phyloP scores from a whole-genome alignment of 2,797 vertebrate species.

The Rhinichthys osculus region DNA sequence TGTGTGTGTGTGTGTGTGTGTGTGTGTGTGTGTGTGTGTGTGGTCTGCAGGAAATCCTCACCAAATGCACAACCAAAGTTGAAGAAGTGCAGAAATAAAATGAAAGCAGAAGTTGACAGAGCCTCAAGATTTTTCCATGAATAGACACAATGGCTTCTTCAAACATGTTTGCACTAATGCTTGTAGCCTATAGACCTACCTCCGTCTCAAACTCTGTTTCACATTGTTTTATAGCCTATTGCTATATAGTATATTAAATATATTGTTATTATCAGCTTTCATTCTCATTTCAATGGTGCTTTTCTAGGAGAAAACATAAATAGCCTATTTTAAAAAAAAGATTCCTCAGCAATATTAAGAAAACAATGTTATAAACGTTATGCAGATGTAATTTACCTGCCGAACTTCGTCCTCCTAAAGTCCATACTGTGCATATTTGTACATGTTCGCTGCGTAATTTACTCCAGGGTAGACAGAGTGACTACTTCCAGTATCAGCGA shows the following conservation, averaged over 20 bases:
- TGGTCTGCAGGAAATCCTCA: neutral
- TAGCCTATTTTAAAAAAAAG: neutral
- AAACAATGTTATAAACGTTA: neutral
- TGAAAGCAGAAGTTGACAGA: slow-evolving; percentile 8
- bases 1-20: too few relatives aligned
- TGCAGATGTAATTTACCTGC: slow-evolving; percentile 79
- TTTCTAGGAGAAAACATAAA: neutral
- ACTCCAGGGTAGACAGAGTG: slow-evolving; percentile 25
- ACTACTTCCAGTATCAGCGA: slow-evolving; percentile 42
- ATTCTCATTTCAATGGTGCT: neutral
- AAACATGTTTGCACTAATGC: neutral
- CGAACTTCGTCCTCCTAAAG: slow-evolving; percentile 82
- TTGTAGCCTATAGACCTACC: neutral
- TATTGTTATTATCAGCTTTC: neutral
- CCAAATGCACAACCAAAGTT: neutral
- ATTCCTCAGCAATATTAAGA: neutral
- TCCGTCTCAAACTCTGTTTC: neutral
- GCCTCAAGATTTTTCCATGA: neutral
- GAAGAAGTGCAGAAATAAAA: slow-evolving; percentile 21
- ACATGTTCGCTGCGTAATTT: slow-evolving; percentile 50
- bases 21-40: too few relatives aligned
- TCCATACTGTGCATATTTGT: slow-evolving; percentile 71
- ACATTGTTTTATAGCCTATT: too few relatives aligned
- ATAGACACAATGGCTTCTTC: neutral
- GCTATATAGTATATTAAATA: too few relatives aligned